Percentiles rank a stretch among this genome's conserved stretches.
Conservation (phyloP, 2,888 invertebrate species). For the Agapetus fuscipes region DNA sequence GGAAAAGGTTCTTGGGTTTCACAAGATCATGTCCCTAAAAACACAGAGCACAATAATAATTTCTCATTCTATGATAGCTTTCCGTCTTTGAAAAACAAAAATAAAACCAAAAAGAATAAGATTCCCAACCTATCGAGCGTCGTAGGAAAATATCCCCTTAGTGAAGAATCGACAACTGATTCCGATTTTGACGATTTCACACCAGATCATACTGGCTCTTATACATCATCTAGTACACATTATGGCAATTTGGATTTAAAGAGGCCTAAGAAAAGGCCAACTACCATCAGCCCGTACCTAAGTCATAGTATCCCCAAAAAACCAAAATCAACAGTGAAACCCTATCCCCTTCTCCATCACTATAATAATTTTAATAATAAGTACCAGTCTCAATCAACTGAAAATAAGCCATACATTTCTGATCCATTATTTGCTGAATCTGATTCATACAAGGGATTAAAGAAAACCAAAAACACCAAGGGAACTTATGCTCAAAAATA, state of each 20-base stretch:
- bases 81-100: background rate
- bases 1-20: conserved; percentile 25
- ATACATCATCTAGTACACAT: conserved; percentile 13
- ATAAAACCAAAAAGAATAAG: background rate
- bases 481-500: background rate
- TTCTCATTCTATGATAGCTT: conserved; percentile 1
- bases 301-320: conserved; percentile 1
- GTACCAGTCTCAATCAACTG: no score
- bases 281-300: background rate
- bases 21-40: conserved; percentile 31
- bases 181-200: conserved; percentile 3
- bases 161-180: background rate
- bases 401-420: background rate
- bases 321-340: background rate
- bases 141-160: conserved; percentile 1
- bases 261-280: conserved; percentile 6
- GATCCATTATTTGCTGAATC: background rate
- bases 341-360: no score
- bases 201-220: background rate
- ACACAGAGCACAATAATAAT: conserved; percentile 15
- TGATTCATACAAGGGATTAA: conserved; percentile 28
- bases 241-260: conserved; percentile 19
- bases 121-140: no score
- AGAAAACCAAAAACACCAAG: conserved; percentile 19
- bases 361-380: no score